These are phyloP conservation scores for Microchrysa polita DNA, from an alignment of 2,888 invertebrate species.

Conservation along the genomic window DNA sequence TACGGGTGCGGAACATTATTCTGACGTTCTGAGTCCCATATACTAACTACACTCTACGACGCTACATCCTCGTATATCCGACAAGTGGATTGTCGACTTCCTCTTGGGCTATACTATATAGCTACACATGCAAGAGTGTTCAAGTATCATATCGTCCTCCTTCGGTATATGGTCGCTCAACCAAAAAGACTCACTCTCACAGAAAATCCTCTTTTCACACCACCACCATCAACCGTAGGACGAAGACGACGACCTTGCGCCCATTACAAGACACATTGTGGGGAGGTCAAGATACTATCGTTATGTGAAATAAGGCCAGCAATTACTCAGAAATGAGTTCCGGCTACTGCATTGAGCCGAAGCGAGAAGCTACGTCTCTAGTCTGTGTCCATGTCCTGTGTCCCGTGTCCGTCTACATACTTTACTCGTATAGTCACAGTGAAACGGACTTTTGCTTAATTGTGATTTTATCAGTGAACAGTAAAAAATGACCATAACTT, in stretches of 20 bases:
- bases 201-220: too few species aligned
- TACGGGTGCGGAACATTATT: neutral
- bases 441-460: slow-evolving; percentile 28
- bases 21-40: neutral
- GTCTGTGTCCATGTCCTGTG: neutral
- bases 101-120: too few species aligned
- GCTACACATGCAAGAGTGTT: too few species aligned
- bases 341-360: neutral
- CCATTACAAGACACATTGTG: slow-evolving; percentile 7
- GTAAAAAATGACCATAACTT: slow-evolving; percentile 32
- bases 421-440: neutral
- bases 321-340: slow-evolving; percentile 31
- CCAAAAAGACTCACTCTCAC: too few species aligned
- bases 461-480: slow-evolving; percentile 40
- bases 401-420: neutral
- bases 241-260: neutral
- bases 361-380: too few species aligned
- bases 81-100: too few species aligned
- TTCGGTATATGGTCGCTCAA: neutral
- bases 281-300: slow-evolving; percentile 22
- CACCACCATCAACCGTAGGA: too few species aligned
- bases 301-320: slow-evolving; percentile 4
- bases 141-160: neutral
- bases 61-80: neutral
- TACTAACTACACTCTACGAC: neutral